Evolutionary conservation across 2,797 vertebrate species (phyloP), one percentile per base, ranked within the genome.

Genomic region (Percopsis omiscomaycus): DNA sequence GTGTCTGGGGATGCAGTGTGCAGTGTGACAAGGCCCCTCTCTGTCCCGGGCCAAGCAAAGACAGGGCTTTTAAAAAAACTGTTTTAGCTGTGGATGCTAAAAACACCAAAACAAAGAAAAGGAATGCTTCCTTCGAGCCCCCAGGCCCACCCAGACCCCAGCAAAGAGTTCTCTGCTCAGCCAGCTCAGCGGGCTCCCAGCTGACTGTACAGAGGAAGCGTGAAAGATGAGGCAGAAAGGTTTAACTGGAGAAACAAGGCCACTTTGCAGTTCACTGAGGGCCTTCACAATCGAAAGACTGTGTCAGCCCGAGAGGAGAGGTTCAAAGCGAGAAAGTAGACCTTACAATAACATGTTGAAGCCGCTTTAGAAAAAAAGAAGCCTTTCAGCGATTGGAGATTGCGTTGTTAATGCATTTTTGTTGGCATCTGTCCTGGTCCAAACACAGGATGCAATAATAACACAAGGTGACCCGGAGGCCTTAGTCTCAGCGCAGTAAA

Each of bases 1-100:
- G 80, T 81, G 59, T 89, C 78, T 69, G 69, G 77, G 82, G 85
- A 79, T 81, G 75, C 78, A 77, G 76, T 63, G 76, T 63, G 77
- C 52, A 68, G 67, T n/a, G 9, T 28, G 66, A 89, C 88, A 91
- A 90, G 90, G 86, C 79, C 80, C 37, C 60, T 67, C 80, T 88
- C 86, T 91, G 86, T 92, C 82, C 78, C 30, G 73, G 69, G 63
- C 68, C 68, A 3, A 4, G 59, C 65, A 77, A 84, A 64, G 74
- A 80, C 70, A 68, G 65, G 67, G 78, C 69, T 84, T 87, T 72
- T 76, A 79, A 22, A 22, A 22, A 22, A 22, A 22, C 37, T 42
- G 9, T 42, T 86, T 81, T 74, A 60, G 75, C 57, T 61, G 61
- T 68, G 44, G 65, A 29, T 57, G 67, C 50, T 4, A 27, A 30